Percentiles rank a stretch among this genome's conserved stretches.
Evolutionary conservation across 2,888 invertebrate genomes (phyloP).

Genomic region (Drepana falcataria): DNA sequence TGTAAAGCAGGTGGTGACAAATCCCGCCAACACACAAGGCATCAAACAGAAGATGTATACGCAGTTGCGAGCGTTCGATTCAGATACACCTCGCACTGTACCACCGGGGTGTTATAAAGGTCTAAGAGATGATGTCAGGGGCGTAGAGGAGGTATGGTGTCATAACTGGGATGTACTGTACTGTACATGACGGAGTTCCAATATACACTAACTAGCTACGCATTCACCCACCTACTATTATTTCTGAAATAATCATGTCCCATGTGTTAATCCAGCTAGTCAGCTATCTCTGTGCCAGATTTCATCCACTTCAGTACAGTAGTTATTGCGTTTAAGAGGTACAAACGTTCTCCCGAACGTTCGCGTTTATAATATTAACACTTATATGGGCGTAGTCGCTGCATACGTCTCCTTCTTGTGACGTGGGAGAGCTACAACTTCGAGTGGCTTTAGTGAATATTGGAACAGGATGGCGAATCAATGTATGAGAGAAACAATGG

Average conservation of each 20-base stretch:
- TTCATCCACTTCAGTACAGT: too few species aligned
- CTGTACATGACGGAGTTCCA: slow-evolving; percentile 35
- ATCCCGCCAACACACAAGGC: slow-evolving; percentile 60
- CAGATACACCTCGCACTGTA: slow-evolving; percentile 66
- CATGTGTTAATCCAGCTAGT: too few species aligned
- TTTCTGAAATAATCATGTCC: too few species aligned
- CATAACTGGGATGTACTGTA: slow-evolving; percentile 32
- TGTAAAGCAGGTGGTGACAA: slow-evolving; percentile 50
- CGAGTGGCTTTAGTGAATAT: slow-evolving; percentile 50
- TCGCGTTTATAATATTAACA: too few species aligned
- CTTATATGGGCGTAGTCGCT: too few species aligned
- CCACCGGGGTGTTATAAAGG: slow-evolving; percentile 69
- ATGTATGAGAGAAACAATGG: slow-evolving; percentile 54
- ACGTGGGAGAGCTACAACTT: too few species aligned
- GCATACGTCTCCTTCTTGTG: too few species aligned
- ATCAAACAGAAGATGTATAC: slow-evolving; percentile 72
- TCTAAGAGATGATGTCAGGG: slow-evolving; percentile 71
- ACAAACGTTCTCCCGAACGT: background rate
- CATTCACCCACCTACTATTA: too few species aligned
- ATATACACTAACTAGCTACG: slow-evolving; percentile 41
- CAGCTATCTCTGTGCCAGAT: too few species aligned
- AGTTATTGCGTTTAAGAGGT: too few species aligned
- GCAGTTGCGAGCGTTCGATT: slow-evolving; percentile 66
- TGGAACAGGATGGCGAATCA: slow-evolving; percentile 49
- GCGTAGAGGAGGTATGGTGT: slow-evolving; percentile 67